phyloP scores from a whole-genome alignment of 2,888 invertebrate species.

The Gisinianus flammeolus region DNA sequence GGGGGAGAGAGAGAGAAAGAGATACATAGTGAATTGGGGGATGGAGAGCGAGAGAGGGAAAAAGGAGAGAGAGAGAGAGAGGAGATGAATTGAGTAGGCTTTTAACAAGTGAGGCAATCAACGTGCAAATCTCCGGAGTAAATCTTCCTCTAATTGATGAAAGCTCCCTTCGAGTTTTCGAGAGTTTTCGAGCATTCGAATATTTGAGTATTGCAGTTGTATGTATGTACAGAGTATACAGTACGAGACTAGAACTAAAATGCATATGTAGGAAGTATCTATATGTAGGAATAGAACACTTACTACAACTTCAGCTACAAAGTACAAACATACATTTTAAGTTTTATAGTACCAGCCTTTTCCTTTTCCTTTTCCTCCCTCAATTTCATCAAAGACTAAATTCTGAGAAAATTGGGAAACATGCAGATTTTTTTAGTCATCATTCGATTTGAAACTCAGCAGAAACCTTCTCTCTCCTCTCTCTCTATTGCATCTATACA shows the following conservation, averaged over 20 bases:
- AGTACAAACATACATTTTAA: too few species aligned
- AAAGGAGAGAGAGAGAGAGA: conserved; percentile 31
- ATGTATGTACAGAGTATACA: neutral
- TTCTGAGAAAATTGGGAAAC: neutral
- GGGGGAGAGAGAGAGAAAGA: neutral
- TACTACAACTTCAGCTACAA: too few species aligned
- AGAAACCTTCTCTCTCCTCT: too few species aligned
- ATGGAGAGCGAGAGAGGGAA: conserved; percentile 30
- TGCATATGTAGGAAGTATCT: neutral
- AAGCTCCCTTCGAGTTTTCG: conserved; percentile 20
- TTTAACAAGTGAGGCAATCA: conserved; percentile 44
- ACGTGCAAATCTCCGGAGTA: conserved; percentile 42
- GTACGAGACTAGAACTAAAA: neutral
- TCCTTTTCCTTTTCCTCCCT: too few species aligned
- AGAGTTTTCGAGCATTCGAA: too few species aligned
- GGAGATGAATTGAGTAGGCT: conserved; percentile 38
- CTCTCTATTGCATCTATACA: too few species aligned
- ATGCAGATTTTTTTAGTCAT: neutral
- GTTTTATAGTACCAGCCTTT: too few species aligned
- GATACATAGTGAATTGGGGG: conserved; percentile 6
- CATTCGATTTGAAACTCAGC: neutral
- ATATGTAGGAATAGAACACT: neutral
- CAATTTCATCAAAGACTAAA: neutral
- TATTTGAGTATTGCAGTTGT: too few species aligned
- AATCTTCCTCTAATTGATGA: conserved; percentile 47